Conservation (phyloP, 2,888 invertebrate species). For the Muscina levida region DNA sequence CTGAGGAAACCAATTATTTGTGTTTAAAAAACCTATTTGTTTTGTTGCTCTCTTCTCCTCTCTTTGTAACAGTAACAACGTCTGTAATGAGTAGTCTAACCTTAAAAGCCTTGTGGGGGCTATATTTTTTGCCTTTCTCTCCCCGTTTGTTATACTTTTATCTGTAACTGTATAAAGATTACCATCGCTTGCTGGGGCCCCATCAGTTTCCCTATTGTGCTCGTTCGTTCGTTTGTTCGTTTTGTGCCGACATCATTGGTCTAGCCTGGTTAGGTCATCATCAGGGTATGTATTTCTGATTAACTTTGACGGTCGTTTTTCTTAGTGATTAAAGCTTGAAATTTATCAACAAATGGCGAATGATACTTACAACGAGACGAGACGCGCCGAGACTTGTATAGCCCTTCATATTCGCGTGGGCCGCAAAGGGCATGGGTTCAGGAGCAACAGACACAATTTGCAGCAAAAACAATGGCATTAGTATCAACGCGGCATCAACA, state of each 20-base stretch:
- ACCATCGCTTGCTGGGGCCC: no score
- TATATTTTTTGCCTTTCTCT: no score
- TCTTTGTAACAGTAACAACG: constrained; percentile 58
- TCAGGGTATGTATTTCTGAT: constrained; percentile 43
- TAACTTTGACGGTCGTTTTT: constrained; percentile 48
- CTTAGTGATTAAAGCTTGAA: constrained; percentile 56
- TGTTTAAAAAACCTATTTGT: constrained; percentile 73
- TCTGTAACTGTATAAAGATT: no score
- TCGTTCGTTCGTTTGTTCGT: no score
- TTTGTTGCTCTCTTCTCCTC: no score
- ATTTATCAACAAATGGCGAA: constrained; percentile 26
- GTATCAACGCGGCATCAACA: constrained; percentile 15
- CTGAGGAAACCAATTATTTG: constrained; percentile 79
- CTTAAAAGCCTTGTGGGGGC: background rate
- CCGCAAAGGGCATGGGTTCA: constrained; percentile 17
- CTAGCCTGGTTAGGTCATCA: background rate
- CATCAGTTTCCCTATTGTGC: no score
- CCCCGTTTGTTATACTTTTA: no score
- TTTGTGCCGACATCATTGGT: background rate
- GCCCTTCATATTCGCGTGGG: background rate
- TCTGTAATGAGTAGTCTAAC: background rate
- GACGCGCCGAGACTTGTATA: background rate
- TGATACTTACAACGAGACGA: constrained; percentile 8
- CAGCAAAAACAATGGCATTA: constrained; percentile 22
- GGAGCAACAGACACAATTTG: constrained; percentile 21